Percentiles rank a stretch among this genome's conserved stretches.
Conservation (phyloP, 2,888 invertebrate species). For the Acrobasis consociella region DNA sequence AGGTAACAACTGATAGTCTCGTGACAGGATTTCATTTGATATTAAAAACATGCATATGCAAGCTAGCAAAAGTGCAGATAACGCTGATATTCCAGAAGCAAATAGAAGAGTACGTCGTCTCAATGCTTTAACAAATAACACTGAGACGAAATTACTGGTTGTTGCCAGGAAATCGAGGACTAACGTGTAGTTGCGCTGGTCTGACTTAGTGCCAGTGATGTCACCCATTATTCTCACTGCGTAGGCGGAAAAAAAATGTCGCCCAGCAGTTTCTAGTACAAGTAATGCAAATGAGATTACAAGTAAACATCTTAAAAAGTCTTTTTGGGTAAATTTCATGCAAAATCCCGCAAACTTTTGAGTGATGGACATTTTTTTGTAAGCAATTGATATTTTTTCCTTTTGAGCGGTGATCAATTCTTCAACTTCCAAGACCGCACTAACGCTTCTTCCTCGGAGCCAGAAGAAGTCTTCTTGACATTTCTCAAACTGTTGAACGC, state of each 20-base stretch:
- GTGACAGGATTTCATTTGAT: conserved; percentile 32
- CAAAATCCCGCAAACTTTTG: background rate
- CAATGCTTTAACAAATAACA: conserved; percentile 33
- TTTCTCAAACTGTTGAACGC: conserved; percentile 40
- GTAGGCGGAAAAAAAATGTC: conserved; percentile 47
- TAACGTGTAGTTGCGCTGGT: conserved; percentile 42
- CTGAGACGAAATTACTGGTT: conserved; percentile 33
- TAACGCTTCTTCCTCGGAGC: conserved; percentile 61
- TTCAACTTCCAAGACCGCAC: conserved; percentile 36
- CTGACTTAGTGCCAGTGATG: conserved; percentile 33
- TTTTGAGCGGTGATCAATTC: conserved; percentile 39
- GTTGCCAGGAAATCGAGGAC: conserved; percentile 42
- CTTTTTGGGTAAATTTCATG: conserved; percentile 32
- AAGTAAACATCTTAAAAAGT: conserved; percentile 40
- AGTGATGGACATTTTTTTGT: background rate
- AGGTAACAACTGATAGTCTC: conserved; percentile 35
- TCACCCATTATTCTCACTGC: conserved; percentile 45
- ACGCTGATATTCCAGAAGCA: conserved; percentile 38
- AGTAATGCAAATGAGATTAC: conserved; percentile 37
- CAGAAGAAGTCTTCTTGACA: conserved; percentile 74
- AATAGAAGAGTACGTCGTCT: conserved; percentile 46
- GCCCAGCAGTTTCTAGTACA: conserved; percentile 42
- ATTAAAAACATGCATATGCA: conserved; percentile 38
- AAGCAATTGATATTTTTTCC: conserved; percentile 20
- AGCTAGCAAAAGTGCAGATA: conserved; percentile 33